Evolutionary conservation across 2,113 vertebrate genomes (phyloP), one percentile per base, ranked within the genome.

Genomic region (Ardeotis arabs): DNA sequence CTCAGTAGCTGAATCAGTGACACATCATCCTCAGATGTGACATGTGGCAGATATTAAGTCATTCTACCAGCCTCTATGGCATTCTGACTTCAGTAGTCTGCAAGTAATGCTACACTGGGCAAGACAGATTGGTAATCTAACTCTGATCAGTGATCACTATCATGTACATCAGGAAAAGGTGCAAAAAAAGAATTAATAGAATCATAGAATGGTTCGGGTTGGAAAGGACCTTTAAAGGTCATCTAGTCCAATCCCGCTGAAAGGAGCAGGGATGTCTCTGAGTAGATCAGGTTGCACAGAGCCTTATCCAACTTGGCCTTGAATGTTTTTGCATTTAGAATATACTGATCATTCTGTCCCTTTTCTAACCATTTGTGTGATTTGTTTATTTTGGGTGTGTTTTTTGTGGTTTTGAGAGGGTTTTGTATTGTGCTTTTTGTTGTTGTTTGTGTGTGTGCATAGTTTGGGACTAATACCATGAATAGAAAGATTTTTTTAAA

Each of bases 361-460:
- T 23, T 21, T 74, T 50, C n/a, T 63, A 67, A 37, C 9, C 1
- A 4, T 53, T 58, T 83, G 3, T 59, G 44, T 23, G 22, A 4
- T 33, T 47, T 60, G 23, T 2, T 6, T 55, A 9, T 74, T 79
- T 74, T 8, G 2, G 2, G 14, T 35, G 47, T 4, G 3, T 2
- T 7, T 66, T 47, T 31, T 45, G 20, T 28, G 25, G 22, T 37
- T 39, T 39, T 37, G 53, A 6, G 37, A n/a, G 29, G 5, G 10
- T 24, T 31, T 55, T 28, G 1, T 62, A 1, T 39, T 47, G 7
- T 55, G 5, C 37, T 29, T n/a, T 27, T 31, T 14, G 16, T 31
- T 31, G 28, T 18, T 56, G 17, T 20, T 3, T 21, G 7, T 3
- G 1, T 18, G 2, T 28, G 9, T 19, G 5, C 9, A 1, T 59